Percentiles rank a stretch among this genome's conserved stretches.
Evolutionary conservation across 2,888 invertebrate species (phyloP).

Genomic region (Cryptocephalus primarius): DNA sequence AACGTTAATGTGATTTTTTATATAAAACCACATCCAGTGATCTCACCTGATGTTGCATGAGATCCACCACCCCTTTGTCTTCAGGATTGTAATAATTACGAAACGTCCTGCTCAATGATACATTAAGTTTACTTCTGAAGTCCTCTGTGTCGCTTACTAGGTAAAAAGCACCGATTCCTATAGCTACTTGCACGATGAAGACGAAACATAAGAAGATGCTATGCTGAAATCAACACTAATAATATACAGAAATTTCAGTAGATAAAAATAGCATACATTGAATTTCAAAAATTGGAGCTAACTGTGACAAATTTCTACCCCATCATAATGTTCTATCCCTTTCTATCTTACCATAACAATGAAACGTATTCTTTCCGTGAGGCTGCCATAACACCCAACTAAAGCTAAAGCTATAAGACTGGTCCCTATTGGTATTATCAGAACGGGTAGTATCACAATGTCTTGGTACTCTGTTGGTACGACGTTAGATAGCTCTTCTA

Average conservation of each 20-base stretch:
- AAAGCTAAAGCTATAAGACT: slow-evolving; percentile 9
- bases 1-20: no score
- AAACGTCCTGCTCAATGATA: slow-evolving; percentile 6
- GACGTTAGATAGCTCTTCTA: slow-evolving; percentile 8
- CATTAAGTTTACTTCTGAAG: slow-evolving; percentile 7
- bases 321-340: no score
- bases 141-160: slow-evolving; percentile 5
- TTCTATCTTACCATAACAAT: slow-evolving; percentile 7
- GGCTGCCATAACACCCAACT: slow-evolving; percentile 13
- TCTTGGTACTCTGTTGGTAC: slow-evolving; percentile 10
- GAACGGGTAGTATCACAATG: slow-evolving; percentile 9
- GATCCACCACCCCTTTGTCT: slow-evolving; percentile 7
- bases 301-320: no score
- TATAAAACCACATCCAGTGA: no score
- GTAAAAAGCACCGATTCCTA: slow-evolving; percentile 7
- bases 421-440: slow-evolving; percentile 10
- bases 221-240: slow-evolving; percentile 7
- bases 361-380: slow-evolving; percentile 10
- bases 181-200: slow-evolving; percentile 6
- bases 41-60: slow-evolving; percentile 13
- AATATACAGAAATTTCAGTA: not conserved
- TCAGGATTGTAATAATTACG: slow-evolving; percentile 4
- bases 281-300: no score
- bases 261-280: not conserved
- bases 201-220: slow-evolving; percentile 6